Conservation (phyloP, 2,113 vertebrate species). For the Chiloscyllium plagiosum region DNA sequence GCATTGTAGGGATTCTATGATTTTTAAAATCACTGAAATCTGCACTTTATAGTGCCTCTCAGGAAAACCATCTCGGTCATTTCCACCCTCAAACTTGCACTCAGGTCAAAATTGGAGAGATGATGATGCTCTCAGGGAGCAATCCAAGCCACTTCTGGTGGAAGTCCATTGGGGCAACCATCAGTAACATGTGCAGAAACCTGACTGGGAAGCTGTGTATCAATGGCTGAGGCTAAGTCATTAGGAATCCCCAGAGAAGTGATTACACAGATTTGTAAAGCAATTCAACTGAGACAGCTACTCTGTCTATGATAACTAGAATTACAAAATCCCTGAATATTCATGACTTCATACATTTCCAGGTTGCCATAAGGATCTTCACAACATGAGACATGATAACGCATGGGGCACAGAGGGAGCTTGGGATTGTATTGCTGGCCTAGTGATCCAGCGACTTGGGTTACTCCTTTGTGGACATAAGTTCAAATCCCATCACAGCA, state of each 20-base stretch:
- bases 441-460: background rate
- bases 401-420: background rate
- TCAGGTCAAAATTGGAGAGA: background rate
- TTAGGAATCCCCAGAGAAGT: background rate
- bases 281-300: background rate
- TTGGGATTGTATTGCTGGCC: background rate
- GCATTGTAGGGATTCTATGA: too few species aligned
- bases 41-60: background rate
- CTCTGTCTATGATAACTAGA: background rate
- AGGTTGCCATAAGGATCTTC: background rate
- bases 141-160: background rate
- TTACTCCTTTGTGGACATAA: background rate
- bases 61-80: too few species aligned
- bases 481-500: background rate
- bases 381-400: background rate
- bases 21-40: background rate
- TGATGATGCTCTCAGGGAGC: background rate
- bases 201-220: background rate
- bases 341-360: background rate
- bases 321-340: background rate
- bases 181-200: background rate
- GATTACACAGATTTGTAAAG: background rate
- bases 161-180: background rate
- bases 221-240: background rate
- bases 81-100: background rate